Evolutionary conservation across 2,888 invertebrate species (phyloP), one percentile per base, ranked within the genome.

Genomic region (Euplexia lucipara): DNA sequence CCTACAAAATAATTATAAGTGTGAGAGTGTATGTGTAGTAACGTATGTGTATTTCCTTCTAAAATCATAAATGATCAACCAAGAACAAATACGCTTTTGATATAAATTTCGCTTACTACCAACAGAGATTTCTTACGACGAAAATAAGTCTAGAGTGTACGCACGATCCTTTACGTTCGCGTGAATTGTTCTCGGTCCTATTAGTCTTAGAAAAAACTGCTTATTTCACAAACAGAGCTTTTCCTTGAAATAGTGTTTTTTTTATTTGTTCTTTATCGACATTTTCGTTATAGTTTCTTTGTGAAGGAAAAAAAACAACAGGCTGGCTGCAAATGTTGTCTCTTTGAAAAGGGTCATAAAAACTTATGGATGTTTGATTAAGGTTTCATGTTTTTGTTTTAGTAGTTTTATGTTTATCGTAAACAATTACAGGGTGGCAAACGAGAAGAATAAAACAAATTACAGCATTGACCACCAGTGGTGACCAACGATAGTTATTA

Each of bases 131-230:
- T 58, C 54, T 48, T 22, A 30, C 32, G 58, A 37, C 62, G 14
- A 16, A 22, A 42, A 59, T 71, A 67, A 42, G 35, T 62, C 34
- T 39, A n/a, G 18, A 37, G 42, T 37, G 22, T 5, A 45, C 42
- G 34, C 18, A 62, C 26, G 44, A 34, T 62, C 26, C 20, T 51
- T 39, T 51, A 30, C n/a, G 16, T 44, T 14, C n/a, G 20, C 37
- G 9, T 39, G 47, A 20, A 53, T 53, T 48, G 65, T 64, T 59
- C 45, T 14, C 5, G 3, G 44, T 56, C 66, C 64, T 64, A 64
- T 79, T 77, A 77, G 67, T 70, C 70, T 61, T 49, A 34, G 48
- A 41, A 49, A 44, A 62, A 77, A 73, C 37, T 62, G 73, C 71
- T 75, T 77, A 70, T 59, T 76, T 61, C 39, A 66, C 58, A 32